phyloP scores from a whole-genome alignment of 2,888 invertebrate species.

The Agonopterix subpropinquella region DNA sequence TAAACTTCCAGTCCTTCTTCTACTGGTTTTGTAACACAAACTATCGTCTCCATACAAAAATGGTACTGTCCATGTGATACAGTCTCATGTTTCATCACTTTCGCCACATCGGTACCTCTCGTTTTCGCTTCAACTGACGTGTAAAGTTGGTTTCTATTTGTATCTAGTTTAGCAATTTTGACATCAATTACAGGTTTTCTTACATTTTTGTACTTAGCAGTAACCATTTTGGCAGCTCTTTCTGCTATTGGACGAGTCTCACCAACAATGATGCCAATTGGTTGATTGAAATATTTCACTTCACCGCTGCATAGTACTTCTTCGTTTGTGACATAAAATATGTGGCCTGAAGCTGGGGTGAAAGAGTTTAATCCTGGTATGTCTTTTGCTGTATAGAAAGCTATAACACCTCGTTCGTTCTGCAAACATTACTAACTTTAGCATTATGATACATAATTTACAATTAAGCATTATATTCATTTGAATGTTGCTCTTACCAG shows the following conservation, averaged over 20 bases:
- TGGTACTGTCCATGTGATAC: conserved; percentile 79
- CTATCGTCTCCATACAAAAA: conserved; percentile 82
- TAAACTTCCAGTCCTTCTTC: conserved; percentile 82
- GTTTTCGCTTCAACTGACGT: conserved; percentile 26
- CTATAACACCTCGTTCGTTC: conserved; percentile 77
- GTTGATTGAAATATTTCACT: conserved; percentile 41
- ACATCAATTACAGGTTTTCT: conserved; percentile 37
- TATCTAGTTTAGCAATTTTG: conserved; percentile 25
- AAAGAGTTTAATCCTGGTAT: conserved; percentile 81
- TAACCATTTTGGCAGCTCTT: conserved; percentile 72
- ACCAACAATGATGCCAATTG: conserved; percentile 71
- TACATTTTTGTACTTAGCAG: conserved; percentile 63
- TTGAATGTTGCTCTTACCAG: conserved; percentile 56
- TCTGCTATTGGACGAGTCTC: conserved; percentile 67
- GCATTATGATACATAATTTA: neutral
- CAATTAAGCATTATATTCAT: neutral
- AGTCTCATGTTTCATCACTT: conserved; percentile 65
- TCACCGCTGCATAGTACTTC: conserved; percentile 49
- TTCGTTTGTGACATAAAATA: conserved; percentile 33
- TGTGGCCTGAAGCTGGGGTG: conserved; percentile 29
- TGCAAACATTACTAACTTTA: conserved; percentile 33
- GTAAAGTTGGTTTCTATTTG: conserved; percentile 21
- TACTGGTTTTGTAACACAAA: conserved; percentile 76
- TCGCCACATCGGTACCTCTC: conserved; percentile 44
- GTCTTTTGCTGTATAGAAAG: conserved; percentile 77